Evolutionary conservation across 1,140 invertebrate genomes (phyloP).

Genomic region (Temnothorax longispinosus): DNA sequence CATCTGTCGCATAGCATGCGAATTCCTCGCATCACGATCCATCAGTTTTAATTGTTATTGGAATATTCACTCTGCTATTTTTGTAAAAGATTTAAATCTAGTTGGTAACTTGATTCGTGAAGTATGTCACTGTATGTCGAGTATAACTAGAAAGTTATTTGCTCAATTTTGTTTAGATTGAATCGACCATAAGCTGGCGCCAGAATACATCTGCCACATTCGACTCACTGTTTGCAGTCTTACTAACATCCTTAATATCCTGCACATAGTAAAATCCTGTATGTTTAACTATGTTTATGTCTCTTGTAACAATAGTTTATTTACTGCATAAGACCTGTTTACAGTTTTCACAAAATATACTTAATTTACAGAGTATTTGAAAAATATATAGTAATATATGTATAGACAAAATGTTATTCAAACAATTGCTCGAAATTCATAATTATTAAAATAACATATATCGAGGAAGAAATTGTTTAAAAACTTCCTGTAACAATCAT

Average conservation of each 20-base stretch:
- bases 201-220: conserved; percentile 5
- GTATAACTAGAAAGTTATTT: conserved; percentile 1
- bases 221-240: neutral
- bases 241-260: neutral
- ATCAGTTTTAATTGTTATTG: conserved; percentile 11
- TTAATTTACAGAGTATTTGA: neutral
- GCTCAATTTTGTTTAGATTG: neutral
- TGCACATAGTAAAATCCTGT: neutral
- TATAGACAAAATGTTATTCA: neutral
- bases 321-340: neutral
- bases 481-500: neutral
- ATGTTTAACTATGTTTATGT: neutral
- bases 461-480: neutral
- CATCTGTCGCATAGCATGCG: neutral
- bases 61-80: neutral
- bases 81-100: conserved; percentile 14
- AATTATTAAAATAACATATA: neutral
- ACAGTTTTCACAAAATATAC: neutral
- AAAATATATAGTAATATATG: neutral
- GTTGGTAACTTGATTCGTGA: neutral
- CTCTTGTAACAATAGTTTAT: neutral
- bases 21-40: neutral
- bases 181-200: neutral
- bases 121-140: neutral
- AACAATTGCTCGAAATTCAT: neutral